Evolutionary conservation across 1,140 invertebrate genomes (phyloP).

Genomic region (Mamestra configurata): DNA sequence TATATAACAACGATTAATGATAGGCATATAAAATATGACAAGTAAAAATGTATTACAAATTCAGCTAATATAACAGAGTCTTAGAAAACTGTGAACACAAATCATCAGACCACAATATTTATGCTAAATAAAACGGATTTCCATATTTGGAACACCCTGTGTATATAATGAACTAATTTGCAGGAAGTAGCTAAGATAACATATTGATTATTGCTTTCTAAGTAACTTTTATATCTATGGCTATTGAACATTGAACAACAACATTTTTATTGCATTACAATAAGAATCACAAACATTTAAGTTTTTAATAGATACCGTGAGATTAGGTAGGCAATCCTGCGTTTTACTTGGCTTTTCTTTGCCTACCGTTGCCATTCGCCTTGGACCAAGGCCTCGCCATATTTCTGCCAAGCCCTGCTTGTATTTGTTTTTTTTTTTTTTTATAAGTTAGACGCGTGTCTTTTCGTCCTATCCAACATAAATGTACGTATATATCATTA

Average conservation of each 20-base stretch:
- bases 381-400: background rate
- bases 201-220: slow-evolving; percentile 27
- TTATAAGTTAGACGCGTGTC: too few relatives aligned
- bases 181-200: background rate
- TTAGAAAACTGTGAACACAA: slow-evolving; percentile 44
- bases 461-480: background rate
- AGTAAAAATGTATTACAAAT: slow-evolving; percentile 34
- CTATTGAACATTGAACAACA: slow-evolving; percentile 34
- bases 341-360: background rate
- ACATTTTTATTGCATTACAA: slow-evolving; percentile 25
- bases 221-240: slow-evolving; percentile 27
- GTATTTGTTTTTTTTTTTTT: background rate
- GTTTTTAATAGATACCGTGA: slow-evolving; percentile 25
- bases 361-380: too few relatives aligned
- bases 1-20: slow-evolving; percentile 59
- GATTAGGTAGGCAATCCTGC: slow-evolving; percentile 2
- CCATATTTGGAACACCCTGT: background rate
- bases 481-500: slow-evolving; percentile 32
- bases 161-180: slow-evolving; percentile 5
- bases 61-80: slow-evolving; percentile 36
- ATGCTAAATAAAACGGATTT: slow-evolving; percentile 23
- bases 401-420: background rate
- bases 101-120: slow-evolving; percentile 28
- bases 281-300: slow-evolving; percentile 66
- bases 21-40: slow-evolving; percentile 35